Percentiles rank a stretch among this genome's conserved stretches.
phyloP scores from a whole-genome alignment of 2,113 vertebrate species.

The Lepus europaeus region DNA sequence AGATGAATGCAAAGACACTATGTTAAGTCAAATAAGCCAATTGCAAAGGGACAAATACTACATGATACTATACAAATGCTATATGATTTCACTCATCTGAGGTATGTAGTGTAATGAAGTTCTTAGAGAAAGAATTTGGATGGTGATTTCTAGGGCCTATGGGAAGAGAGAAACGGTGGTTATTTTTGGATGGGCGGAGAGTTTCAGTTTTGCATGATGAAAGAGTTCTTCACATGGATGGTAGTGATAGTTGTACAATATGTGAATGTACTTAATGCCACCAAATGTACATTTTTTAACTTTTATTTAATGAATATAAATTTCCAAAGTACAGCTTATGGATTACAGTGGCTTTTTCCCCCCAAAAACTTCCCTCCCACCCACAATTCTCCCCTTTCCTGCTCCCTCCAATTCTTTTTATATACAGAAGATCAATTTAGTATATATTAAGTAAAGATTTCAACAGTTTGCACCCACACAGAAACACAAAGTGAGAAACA shows the following conservation, averaged over 20 bases:
- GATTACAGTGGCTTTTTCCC: too few relatives aligned
- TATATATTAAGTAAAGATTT: too few relatives aligned
- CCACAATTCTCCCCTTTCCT: too few relatives aligned
- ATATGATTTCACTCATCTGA: background rate
- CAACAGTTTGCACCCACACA: too few relatives aligned
- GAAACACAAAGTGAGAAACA: too few relatives aligned
- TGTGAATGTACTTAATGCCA: background rate
- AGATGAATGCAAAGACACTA: background rate
- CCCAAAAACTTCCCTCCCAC: too few relatives aligned
- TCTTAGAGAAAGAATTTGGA: background rate
- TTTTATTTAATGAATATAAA: too few relatives aligned
- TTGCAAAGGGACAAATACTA: background rate
- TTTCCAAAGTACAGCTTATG: too few relatives aligned
- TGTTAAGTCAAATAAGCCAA: constrained; percentile 26
- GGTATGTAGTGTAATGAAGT: background rate
- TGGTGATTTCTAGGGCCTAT: background rate
- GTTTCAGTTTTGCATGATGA: constrained; percentile 11
- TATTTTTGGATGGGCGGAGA: background rate
- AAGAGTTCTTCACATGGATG: background rate
- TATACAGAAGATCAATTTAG: too few relatives aligned
- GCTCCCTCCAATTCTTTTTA: too few relatives aligned
- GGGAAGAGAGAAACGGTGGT: background rate
- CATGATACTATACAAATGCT: background rate
- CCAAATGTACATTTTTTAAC: background rate
- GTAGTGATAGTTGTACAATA: background rate